These are phyloP conservation scores for Rhinogobius similis DNA, from an alignment of 2,113 vertebrate species.

Conservation along the genomic window DNA sequence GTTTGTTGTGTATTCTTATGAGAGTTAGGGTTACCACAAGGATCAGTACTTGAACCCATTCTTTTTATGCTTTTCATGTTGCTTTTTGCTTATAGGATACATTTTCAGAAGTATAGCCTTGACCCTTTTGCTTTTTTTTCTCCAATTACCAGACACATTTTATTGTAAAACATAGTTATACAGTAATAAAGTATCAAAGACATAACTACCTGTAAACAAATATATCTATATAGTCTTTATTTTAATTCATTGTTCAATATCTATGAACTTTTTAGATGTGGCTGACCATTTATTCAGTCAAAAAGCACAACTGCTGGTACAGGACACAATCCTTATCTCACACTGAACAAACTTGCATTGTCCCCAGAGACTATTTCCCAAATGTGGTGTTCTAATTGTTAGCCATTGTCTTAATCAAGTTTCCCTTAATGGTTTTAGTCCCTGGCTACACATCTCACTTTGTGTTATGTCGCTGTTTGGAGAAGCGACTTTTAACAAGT, in stretches of 20 bases:
- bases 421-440: neutral
- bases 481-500: neutral
- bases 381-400: conserved; percentile 1
- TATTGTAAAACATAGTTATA: no score
- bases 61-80: neutral
- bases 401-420: conserved; percentile 7
- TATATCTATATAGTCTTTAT: no score
- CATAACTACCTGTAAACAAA: no score
- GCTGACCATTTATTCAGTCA: neutral
- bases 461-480: neutral
- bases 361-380: conserved; percentile 2
- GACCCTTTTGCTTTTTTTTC: no score
- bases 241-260: neutral
- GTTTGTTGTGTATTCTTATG: no score
- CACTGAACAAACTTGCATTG: neutral
- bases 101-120: no score
- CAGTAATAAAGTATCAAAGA: no score
- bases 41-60: neutral
- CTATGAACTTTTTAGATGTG: neutral
- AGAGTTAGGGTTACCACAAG: neutral
- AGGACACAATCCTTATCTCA: neutral
- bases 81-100: no score
- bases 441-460: neutral
- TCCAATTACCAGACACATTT: no score
- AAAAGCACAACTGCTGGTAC: neutral